A percentile compares a stretch with the other conserved stretches of the same genome.
Evolutionary conservation across 1,140 invertebrate species (phyloP).

Genomic region (Agrypnia vestita): DNA sequence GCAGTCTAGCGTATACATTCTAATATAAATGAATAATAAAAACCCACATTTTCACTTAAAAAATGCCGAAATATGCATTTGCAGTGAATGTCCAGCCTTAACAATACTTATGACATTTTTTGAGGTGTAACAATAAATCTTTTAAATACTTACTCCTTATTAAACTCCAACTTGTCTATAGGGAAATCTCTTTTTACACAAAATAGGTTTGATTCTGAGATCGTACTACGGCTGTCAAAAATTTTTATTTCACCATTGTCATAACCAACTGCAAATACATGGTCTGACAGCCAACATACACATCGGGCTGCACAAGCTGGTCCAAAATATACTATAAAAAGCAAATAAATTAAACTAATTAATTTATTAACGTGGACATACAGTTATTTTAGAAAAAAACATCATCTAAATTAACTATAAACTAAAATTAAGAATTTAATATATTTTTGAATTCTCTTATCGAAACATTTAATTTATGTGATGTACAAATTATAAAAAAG

Average conservation of each 20-base stretch:
- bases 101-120: neutral
- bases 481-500: too few species aligned
- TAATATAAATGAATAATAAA: too few species aligned
- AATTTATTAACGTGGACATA: neutral
- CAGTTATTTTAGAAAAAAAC: neutral
- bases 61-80: too few species aligned
- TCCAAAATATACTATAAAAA: slow-evolving; percentile 63
- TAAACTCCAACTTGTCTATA: slow-evolving; percentile 56
- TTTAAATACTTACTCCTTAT: slow-evolving; percentile 46
- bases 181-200: slow-evolving; percentile 43
- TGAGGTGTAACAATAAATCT: neutral
- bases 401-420: neutral
- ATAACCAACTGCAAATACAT: slow-evolving; percentile 67
- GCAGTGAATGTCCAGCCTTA: too few species aligned
- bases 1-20: too few species aligned
- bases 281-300: slow-evolving; percentile 67
- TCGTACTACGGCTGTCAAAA: slow-evolving; percentile 61
- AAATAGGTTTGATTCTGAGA: neutral
- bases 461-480: too few species aligned
- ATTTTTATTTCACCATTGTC: slow-evolving; percentile 66
- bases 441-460: too few species aligned
- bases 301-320: slow-evolving; percentile 66
- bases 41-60: too few species aligned
- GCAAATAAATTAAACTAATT: slow-evolving; percentile 16
- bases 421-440: neutral